These are phyloP conservation scores for Actinostola sp. DNA, from an alignment of 92 coral and sea anemone genomes.

Conservation along the genomic window DNA sequence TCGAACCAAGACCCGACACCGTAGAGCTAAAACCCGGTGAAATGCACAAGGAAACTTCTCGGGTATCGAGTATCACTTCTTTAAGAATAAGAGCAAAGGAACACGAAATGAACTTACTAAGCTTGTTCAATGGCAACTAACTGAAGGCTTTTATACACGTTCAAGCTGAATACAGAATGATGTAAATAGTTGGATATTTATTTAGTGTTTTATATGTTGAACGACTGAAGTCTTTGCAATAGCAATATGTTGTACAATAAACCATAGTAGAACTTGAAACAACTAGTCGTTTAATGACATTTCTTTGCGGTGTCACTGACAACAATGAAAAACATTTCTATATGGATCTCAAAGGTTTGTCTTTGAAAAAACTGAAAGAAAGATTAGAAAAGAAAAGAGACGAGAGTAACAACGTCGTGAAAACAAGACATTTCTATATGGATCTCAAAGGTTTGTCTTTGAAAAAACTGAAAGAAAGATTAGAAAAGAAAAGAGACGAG, in stretches of 20 bases:
- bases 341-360: too few relatives aligned
- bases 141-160: not conserved
- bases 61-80: constrained; percentile 90
- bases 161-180: not conserved
- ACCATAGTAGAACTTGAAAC: not conserved
- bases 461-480: too few relatives aligned
- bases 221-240: not conserved
- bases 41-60: constrained; percentile 47
- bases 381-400: too few relatives aligned
- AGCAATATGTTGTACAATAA: not conserved
- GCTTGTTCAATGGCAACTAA: constrained; percentile 53
- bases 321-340: too few relatives aligned
- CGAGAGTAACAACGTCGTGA: too few relatives aligned
- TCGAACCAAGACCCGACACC: constrained; percentile 37
- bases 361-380: too few relatives aligned
- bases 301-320: too few relatives aligned
- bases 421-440: too few relatives aligned
- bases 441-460: too few relatives aligned
- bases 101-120: constrained; percentile 80
- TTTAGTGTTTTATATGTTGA: not conserved
- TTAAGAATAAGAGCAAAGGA: constrained; percentile 94
- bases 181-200: constrained; percentile 5
- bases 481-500: too few relatives aligned
- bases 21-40: constrained; percentile 37
- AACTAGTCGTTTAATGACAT: too few relatives aligned